Base-by-base conservation (phyloP, 2,113 vertebrate species). In the Xyliphius kryptos region DNA sequence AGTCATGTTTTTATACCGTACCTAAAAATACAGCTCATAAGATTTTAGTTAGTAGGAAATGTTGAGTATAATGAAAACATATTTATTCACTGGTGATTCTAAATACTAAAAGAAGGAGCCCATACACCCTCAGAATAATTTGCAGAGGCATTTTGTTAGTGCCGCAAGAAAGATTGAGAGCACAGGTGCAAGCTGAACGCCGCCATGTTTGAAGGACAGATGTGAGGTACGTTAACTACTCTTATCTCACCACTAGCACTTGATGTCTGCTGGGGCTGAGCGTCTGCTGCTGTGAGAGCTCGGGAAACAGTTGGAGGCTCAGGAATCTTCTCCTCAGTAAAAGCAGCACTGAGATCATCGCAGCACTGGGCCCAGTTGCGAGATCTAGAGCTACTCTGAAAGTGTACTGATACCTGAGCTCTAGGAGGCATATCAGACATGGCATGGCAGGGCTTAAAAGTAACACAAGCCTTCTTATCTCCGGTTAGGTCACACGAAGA, bases 171-270 rank as follows among this genome's bases (percentile, higher is more conserved):
- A 62, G 41, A 56, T 41, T 10, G 15, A n/a, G 46, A 62, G 75
- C 61, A 66, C 57, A 63, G 65, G 15, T 59, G 20, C 20, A 46
- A 63, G 67, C 65, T 59, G 26, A 66, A 47, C 65, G 32, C 21
- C 57, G 48, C 17, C 36, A 62, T 70, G 36, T 47, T 16, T 55
- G 66, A 59, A 65, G 56, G 46, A 63, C 16, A 72, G 56, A 72
- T 22, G 15, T 50, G 26, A 55, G 12, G 17, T 36, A 57, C 48
- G 56, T 32, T n/a, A 68, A 56, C 65, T 63, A 72, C 32, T 66
- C 70, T 73, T 77, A 69, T 87, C 94, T 95, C 95, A 97, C 94
- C 92, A 81, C 92, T 82, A 79, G 89, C 85, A 80, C 84, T 83
- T 82, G 82, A 76, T 79, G 83, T 71, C 46, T 74, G 79, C 64